phyloP scores from a whole-genome alignment of 2,113 vertebrate genomes.

The Sterrhoptilus dennistouni region DNA sequence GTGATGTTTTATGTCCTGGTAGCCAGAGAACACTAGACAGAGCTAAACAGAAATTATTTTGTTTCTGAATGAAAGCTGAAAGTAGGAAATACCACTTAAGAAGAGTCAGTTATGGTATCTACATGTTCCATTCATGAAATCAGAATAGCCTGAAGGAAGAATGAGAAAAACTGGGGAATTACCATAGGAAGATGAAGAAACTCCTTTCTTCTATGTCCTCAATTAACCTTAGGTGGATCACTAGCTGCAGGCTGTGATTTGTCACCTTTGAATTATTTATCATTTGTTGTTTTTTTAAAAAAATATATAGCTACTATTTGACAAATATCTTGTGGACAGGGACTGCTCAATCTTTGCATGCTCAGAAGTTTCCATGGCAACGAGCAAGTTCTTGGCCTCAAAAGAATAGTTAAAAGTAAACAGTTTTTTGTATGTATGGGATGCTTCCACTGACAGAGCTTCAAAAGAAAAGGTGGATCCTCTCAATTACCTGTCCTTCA shows the following conservation, averaged over 20 bases:
- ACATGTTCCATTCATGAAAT: background rate
- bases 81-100: background rate
- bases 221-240: background rate
- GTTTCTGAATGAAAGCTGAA: background rate
- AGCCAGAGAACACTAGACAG: background rate
- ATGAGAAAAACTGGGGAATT: background rate
- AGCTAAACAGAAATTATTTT: background rate
- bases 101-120: background rate
- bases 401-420: background rate
- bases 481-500: background rate
- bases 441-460: background rate
- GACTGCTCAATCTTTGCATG: background rate
- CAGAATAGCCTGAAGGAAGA: background rate
- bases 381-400: background rate
- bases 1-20: background rate
- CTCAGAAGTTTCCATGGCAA: background rate
- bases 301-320: background rate
- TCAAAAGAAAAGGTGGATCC: background rate
- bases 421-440: background rate
- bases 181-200: background rate
- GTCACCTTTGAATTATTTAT: background rate
- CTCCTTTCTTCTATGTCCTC: background rate
- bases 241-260: background rate
- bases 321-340: background rate
- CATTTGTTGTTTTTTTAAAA: background rate